phyloP scores from a whole-genome alignment of 2,888 invertebrate genomes.

The Drosophila meridionalis region DNA sequence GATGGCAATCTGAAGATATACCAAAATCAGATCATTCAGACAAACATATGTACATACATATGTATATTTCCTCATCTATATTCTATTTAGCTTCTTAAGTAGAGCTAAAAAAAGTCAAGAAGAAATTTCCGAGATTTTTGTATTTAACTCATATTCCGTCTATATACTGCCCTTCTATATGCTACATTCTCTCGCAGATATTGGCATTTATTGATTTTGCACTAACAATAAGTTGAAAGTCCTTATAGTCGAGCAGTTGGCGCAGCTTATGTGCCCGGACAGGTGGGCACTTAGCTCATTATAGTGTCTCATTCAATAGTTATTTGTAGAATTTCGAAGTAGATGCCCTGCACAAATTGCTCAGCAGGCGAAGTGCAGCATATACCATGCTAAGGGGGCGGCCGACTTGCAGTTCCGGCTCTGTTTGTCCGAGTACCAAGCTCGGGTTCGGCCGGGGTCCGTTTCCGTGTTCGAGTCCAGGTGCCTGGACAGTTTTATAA shows the following conservation, averaged over 20 bases:
- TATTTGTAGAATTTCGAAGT: slow-evolving; percentile 1
- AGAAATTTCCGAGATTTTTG: not conserved
- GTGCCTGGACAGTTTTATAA: slow-evolving; percentile 34
- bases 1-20: too few relatives aligned
- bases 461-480: not conserved
- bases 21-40: not conserved
- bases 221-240: not conserved
- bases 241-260: not conserved
- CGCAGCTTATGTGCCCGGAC: not conserved
- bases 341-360: not conserved
- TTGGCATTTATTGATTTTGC: slow-evolving; percentile 2
- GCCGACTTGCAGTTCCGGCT: slow-evolving; percentile 7
- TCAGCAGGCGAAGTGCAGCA: not conserved
- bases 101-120: not conserved
- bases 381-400: not conserved
- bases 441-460: not conserved
- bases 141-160: not conserved
- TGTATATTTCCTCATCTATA: too few relatives aligned
- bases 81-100: not conserved
- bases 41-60: too few relatives aligned
- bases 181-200: not conserved
- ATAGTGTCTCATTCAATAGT: not conserved
- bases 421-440: not conserved
- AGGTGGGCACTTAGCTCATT: slow-evolving; percentile 1
- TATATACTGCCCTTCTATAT: not conserved